Percentiles rank a stretch among this genome's conserved stretches.
These are phyloP conservation scores for Yponomeuta plumbellus DNA, from an alignment of 2,888 invertebrate species.

Conservation along the genomic window DNA sequence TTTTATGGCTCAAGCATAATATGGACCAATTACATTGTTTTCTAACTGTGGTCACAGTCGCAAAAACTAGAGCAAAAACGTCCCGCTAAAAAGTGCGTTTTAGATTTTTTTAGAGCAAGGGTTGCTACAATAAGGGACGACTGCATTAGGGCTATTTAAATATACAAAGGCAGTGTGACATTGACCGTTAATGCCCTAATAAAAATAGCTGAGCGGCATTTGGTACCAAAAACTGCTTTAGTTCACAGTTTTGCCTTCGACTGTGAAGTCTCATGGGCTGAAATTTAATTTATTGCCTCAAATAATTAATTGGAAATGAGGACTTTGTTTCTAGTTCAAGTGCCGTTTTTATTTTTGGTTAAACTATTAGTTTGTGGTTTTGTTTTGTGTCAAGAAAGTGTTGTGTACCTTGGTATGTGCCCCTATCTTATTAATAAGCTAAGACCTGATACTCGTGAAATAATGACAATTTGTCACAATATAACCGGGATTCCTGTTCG, in stretches of 20 bases:
- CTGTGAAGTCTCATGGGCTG: constrained; percentile 40
- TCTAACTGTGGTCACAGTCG: constrained; percentile 55
- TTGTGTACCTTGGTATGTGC: neutral
- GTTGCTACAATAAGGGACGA: constrained; percentile 52
- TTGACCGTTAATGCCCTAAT: constrained; percentile 52
- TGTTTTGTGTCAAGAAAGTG: neutral
- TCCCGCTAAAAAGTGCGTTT: constrained; percentile 37
- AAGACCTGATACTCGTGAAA: too few species aligned
- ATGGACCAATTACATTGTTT: constrained; percentile 55
- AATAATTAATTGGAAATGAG: constrained; percentile 1
- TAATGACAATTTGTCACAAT: too few species aligned
- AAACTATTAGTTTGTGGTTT: neutral
- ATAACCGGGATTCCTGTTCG: too few species aligned
- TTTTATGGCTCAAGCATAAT: constrained; percentile 25
- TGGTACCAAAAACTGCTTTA: constrained; percentile 46
- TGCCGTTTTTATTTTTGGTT: neutral
- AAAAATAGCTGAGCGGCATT: constrained; percentile 50
- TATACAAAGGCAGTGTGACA: constrained; percentile 56
- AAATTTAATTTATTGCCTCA: constrained; percentile 2
- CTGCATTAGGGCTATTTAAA: constrained; percentile 60
- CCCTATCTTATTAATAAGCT: too few species aligned
- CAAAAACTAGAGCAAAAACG: constrained; percentile 69
- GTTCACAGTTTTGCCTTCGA: constrained; percentile 54
- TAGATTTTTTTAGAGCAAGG: constrained; percentile 44
- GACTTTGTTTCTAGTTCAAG: neutral